Conservation (phyloP, 2,888 invertebrate genomes). For the Megamerina dolium region DNA sequence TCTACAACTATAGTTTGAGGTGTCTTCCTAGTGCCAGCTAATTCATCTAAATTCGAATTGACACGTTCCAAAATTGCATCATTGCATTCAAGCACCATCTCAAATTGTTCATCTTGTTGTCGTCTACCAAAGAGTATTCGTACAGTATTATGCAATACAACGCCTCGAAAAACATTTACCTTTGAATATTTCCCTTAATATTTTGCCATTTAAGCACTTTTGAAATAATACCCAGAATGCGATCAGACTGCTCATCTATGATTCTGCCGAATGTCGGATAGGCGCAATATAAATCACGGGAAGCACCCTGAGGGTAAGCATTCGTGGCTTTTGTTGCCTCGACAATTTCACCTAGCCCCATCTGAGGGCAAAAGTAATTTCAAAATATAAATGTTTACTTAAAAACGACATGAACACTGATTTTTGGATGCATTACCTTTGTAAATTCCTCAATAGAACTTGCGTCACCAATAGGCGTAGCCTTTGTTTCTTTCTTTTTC, state of each 20-base stretch:
- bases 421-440: too few relatives aligned
- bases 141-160: too few relatives aligned
- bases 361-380: slow-evolving; percentile 23
- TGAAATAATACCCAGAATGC: slow-evolving; percentile 58
- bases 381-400: neutral
- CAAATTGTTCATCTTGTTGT: slow-evolving; percentile 63
- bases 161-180: too few relatives aligned
- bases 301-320: slow-evolving; percentile 62
- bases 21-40: slow-evolving; percentile 54
- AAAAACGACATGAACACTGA: neutral
- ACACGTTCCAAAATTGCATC: slow-evolving; percentile 77
- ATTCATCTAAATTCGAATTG: slow-evolving; percentile 65
- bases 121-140: slow-evolving; percentile 43
- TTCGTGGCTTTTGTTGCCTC: slow-evolving; percentile 67
- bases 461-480: slow-evolving; percentile 17
- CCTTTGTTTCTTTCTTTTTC: slow-evolving; percentile 6
- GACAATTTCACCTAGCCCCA: slow-evolving; percentile 59
- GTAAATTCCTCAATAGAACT: slow-evolving; percentile 33
- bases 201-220: slow-evolving; percentile 54
- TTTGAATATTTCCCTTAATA: slow-evolving; percentile 54
- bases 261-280: slow-evolving; percentile 67
- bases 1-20: slow-evolving; percentile 52
- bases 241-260: slow-evolving; percentile 59
- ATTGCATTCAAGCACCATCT: slow-evolving; percentile 74
- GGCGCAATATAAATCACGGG: slow-evolving; percentile 70